Conservation (phyloP, 1,140 invertebrate species). For the Melipona quadrifasciata region DNA sequence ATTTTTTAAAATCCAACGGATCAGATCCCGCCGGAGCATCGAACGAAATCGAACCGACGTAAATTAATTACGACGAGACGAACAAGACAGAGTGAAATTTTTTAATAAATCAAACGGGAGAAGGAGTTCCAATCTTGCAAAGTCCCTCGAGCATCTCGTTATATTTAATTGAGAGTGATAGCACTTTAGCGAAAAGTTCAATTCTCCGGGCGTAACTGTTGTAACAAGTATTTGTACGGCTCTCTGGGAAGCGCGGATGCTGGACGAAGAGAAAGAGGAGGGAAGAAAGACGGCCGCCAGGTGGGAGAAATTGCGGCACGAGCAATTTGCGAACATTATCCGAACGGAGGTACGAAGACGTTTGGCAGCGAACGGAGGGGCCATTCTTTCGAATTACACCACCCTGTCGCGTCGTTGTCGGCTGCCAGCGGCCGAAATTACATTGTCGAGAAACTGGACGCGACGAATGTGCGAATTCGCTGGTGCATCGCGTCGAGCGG, state of each 20-base stretch:
- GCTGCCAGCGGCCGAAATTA: slow-evolving; percentile 67
- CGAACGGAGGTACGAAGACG: slow-evolving; percentile 60
- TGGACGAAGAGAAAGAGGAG: not conserved
- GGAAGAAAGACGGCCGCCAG: slow-evolving; percentile 41
- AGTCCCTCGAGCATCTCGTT: not conserved
- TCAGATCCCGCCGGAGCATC: not conserved
- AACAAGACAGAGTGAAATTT: not conserved
- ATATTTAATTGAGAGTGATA: not conserved
- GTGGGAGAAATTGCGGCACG: slow-evolving; percentile 60
- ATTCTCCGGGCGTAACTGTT: slow-evolving; percentile 29
- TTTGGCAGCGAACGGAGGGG: slow-evolving; percentile 59
- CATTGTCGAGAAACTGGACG: slow-evolving; percentile 51
- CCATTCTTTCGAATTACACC: slow-evolving; percentile 71
- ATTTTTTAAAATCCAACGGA: not conserved
- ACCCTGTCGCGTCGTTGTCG: slow-evolving; percentile 53
- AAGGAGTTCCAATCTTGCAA: not conserved
- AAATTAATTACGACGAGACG: not conserved
- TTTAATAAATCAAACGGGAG: not conserved
- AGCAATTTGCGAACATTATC: slow-evolving; percentile 69
- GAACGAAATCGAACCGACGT: not conserved
- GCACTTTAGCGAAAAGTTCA: slow-evolving; percentile 13
- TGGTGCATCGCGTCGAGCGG: not conserved
- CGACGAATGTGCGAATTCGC: slow-evolving; percentile 32
- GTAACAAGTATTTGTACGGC: slow-evolving; percentile 55
- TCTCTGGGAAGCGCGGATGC: slow-evolving; percentile 35